These are phyloP conservation scores for Dryomyza anilis DNA, from an alignment of 2,888 invertebrate species.

Conservation along the genomic window DNA sequence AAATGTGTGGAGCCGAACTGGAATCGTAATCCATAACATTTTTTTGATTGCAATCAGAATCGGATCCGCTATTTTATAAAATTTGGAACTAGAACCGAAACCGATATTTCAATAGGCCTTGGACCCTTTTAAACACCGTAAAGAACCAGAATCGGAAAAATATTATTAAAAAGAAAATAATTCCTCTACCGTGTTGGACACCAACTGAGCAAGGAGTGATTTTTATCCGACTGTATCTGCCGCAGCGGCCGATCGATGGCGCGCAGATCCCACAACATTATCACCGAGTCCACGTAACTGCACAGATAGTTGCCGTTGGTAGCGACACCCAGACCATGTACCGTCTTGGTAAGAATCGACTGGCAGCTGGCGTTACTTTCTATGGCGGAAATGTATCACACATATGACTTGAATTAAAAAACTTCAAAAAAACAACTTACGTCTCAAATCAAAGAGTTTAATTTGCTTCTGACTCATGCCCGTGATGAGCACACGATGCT, in stretches of 20 bases:
- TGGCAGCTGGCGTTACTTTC: conserved; percentile 70
- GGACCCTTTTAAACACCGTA: background rate
- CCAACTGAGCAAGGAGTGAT: conserved; percentile 79
- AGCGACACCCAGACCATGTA: conserved; percentile 81
- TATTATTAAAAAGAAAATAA: background rate
- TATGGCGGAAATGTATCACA: no score
- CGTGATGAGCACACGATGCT: conserved; percentile 78
- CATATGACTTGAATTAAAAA: no score
- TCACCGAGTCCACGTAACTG: conserved; percentile 80
- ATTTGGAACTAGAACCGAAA: no score
- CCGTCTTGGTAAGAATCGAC: conserved; percentile 70
- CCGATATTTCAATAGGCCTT: no score
- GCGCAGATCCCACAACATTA: conserved; percentile 87
- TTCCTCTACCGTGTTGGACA: conserved; percentile 75
- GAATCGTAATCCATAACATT: no score
- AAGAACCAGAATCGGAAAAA: no score
- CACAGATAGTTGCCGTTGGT: conserved; percentile 81
- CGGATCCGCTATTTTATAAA: no score
- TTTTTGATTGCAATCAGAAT: no score
- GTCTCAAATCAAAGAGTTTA: conserved; percentile 87
- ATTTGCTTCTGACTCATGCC: conserved; percentile 90
- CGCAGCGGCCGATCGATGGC: conserved; percentile 84
- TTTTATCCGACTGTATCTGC: conserved; percentile 67
- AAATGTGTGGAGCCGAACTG: no score
- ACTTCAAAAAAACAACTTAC: conserved; percentile 65